Conservation (phyloP, 2,797 vertebrate genomes). For the Sciaenops ocellatus region DNA sequence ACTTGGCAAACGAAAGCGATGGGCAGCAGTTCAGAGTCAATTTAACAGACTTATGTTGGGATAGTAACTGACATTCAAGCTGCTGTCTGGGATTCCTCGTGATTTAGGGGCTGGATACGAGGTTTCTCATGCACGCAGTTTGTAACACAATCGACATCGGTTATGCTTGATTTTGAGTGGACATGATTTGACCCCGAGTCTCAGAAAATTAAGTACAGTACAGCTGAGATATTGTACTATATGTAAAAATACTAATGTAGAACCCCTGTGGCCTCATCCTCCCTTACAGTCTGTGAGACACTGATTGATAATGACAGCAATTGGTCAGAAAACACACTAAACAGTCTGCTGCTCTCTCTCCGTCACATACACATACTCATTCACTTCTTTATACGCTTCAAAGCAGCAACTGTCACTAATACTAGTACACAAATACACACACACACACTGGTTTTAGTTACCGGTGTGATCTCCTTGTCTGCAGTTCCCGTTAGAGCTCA, state of each 20-base stretch:
- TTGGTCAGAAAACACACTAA: conserved; percentile 44
- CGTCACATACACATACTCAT: conserved; percentile 13
- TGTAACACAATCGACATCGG: neutral
- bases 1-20: conserved; percentile 45
- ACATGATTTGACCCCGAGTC: conserved; percentile 12
- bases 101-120: conserved; percentile 20
- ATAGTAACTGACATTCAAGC: conserved; percentile 50
- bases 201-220: conserved; percentile 3
- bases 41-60: conserved; percentile 48
- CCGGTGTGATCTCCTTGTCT: conserved; percentile 36
- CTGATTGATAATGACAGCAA: conserved; percentile 62
- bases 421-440: conserved; percentile 3
- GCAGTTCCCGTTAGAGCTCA: conserved; percentile 43
- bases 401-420: conserved; percentile 7
- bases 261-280: conserved; percentile 28
- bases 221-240: neutral
- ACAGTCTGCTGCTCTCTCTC: neutral
- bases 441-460: conserved; percentile 9
- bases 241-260: conserved; percentile 4
- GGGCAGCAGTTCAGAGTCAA: conserved; percentile 34
- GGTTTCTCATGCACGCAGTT: conserved; percentile 29
- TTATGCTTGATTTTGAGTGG: conserved; percentile 16
- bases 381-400: conserved; percentile 11
- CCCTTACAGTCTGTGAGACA: conserved; percentile 5
- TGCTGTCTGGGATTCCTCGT: conserved; percentile 40